These are phyloP conservation scores for Typhlomys cinereus DNA, from an alignment of 2,113 vertebrate genomes.

Conservation along the genomic window DNA sequence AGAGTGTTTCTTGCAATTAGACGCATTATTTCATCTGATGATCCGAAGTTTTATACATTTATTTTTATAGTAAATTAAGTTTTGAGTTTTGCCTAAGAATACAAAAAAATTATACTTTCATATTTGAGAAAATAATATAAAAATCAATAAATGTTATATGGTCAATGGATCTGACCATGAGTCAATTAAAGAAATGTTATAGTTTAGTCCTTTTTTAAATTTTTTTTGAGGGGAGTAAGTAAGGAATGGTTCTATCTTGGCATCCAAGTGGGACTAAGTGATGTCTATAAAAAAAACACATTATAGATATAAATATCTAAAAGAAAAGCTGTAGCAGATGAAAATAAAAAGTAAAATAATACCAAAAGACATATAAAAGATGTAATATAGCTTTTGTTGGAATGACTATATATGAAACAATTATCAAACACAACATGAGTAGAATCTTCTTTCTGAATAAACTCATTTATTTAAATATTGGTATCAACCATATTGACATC, in stretches of 20 bases:
- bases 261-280: background rate
- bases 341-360: constrained; percentile 44
- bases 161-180: background rate
- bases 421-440: background rate
- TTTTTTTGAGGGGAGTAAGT: background rate
- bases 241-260: background rate
- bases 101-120: background rate
- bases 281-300: constrained; percentile 55
- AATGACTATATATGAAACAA: constrained; percentile 11
- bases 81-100: constrained; percentile 33
- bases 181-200: background rate
- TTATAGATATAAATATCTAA: background rate
- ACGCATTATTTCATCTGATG: constrained; percentile 13
- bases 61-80: constrained; percentile 54
- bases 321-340: background rate
- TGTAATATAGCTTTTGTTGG: constrained; percentile 10
- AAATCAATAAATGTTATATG: background rate
- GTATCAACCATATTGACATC: constrained; percentile 41
- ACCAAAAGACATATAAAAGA: background rate
- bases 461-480: constrained; percentile 36
- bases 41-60: background rate
- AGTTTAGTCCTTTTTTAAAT: background rate
- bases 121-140: constrained; percentile 20
- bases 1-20: constrained; percentile 46
- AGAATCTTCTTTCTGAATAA: constrained; percentile 4